Evolutionary conservation across 1,140 invertebrate genomes (phyloP), one percentile per base, ranked within the genome.

Genomic region (Ditylenchus dipsaci): DNA sequence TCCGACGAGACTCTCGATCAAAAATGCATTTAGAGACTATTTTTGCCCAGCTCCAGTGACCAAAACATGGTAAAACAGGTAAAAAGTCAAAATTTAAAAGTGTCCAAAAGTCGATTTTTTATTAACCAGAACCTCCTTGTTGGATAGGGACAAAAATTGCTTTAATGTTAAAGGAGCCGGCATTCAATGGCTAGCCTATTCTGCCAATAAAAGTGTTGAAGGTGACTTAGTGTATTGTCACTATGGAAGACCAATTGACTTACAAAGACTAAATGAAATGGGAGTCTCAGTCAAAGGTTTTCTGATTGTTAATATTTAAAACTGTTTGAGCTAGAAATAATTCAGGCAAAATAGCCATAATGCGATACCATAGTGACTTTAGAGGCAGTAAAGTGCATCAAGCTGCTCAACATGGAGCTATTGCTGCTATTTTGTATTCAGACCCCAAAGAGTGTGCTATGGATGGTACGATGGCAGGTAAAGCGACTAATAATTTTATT

Each of bases 131-230:
- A n/a, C n/a, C n/a, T n/a, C n/a, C n/a, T n/a, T n/a, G n/a, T n/a
- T n/a, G n/a, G n/a, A n/a, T n/a, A n/a, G n/a, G n/a, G n/a, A n/a
- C n/a, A n/a, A n/a, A n/a, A n/a, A n/a, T n/a, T n/a, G n/a, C 43
- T 45, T 13, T 11, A 59, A 63, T 56, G 13, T 61, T 65, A 5
- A n/a, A 23, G 76, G 68, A 27, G 76, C 80, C 38, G 74, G 67
- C 27, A 73, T 82, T 58, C 79, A 82, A 69, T 81, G 79, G 79
- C 29, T 81, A n/a, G 79, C 79, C 0, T 81, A 79, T 65, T 65
- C 73, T n/a, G 72, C 67, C 8, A 59, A 72, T 58, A 80, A 80
- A 26, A 67, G 26, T 15, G 77, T 76, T 1, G 64, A 73, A 64
- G 79, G 78, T 11, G 78, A 81, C 17, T 30, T 74, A 1, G 80